phyloP scores from a whole-genome alignment of 2,888 invertebrate genomes.

The Metellina segmentata region DNA sequence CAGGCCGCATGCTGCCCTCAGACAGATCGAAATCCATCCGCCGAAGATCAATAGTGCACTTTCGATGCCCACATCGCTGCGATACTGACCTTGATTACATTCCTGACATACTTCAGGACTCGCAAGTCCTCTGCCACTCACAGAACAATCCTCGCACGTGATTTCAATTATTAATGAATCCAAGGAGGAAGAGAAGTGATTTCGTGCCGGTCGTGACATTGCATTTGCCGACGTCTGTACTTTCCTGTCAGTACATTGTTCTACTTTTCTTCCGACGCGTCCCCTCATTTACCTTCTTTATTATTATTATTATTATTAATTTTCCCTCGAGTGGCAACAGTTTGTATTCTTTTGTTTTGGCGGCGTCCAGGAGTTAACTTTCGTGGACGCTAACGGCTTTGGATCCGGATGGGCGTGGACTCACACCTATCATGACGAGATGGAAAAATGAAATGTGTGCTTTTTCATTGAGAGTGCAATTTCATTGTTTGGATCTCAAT shows the following conservation, averaged over 20 bases:
- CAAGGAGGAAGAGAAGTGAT: conserved; percentile 42
- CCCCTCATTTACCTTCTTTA: not conserved
- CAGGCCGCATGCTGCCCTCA: not conserved
- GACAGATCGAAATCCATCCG: not conserved
- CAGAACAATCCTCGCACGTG: conserved; percentile 45
- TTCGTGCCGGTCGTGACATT: conserved; percentile 61
- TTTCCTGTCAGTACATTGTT: conserved; percentile 1
- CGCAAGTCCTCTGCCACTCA: no score
- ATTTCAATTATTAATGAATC: conserved; percentile 58
- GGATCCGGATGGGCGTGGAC: not conserved
- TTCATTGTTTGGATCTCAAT: not conserved
- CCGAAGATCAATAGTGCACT: not conserved
- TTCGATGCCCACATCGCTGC: not conserved
- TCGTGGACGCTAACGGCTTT: no score
- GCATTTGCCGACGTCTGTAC: conserved; percentile 11
- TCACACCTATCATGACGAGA: not conserved
- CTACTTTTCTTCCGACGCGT: not conserved
- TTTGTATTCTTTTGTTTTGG: not conserved
- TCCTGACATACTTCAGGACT: conserved; percentile 29
- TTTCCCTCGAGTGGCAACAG: not conserved
- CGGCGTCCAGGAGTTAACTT: not conserved
- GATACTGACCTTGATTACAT: conserved; percentile 30
- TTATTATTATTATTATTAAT: not conserved
- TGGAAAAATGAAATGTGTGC: not conserved
- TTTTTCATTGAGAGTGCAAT: not conserved